Percentiles rank a stretch among this genome's conserved stretches.
Conservation (phyloP, 2,113 vertebrate genomes). For the Ibidorhyncha struthersii region DNA sequence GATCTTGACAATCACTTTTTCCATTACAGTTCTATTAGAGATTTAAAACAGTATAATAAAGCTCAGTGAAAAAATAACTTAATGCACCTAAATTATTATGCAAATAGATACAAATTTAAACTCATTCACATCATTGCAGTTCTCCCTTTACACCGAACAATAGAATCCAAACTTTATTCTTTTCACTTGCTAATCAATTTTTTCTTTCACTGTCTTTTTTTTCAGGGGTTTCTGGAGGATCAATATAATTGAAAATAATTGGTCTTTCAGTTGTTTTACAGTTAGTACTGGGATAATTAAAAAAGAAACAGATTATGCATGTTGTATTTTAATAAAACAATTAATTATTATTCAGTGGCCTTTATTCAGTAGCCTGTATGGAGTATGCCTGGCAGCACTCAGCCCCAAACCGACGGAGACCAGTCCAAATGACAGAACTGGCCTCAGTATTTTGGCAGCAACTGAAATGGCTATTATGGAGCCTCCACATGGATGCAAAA, state of each 20-base stretch:
- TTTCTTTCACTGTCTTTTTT: not conserved
- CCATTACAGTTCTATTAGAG: constrained; percentile 6
- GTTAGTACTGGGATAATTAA: constrained; percentile 14
- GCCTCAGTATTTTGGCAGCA: not conserved
- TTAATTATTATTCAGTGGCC: not conserved
- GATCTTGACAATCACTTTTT: constrained; percentile 40
- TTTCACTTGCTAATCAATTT: constrained; percentile 22
- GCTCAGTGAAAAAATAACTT: not conserved
- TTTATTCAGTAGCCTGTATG: not conserved
- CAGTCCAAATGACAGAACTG: not conserved
- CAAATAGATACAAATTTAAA: constrained; percentile 1
- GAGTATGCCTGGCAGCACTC: not conserved
- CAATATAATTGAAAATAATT: constrained; percentile 39
- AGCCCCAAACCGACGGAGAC: fast-evolving
- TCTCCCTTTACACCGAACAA: not conserved
- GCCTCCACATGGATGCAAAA: not conserved
- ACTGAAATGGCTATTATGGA: not conserved
- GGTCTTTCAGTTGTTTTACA: not conserved
- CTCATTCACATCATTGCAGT: not conserved
- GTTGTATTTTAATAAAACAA: not conserved
- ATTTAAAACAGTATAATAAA: constrained; percentile 2
- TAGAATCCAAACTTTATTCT: not conserved
- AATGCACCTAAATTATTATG: not conserved
- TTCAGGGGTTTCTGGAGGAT: not conserved
- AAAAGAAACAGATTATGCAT: not conserved